A percentile compares a stretch with the other conserved stretches of the same genome.
Conservation (phyloP, 2,797 vertebrate species). For the Paramormyrops hopkinsi region DNA sequence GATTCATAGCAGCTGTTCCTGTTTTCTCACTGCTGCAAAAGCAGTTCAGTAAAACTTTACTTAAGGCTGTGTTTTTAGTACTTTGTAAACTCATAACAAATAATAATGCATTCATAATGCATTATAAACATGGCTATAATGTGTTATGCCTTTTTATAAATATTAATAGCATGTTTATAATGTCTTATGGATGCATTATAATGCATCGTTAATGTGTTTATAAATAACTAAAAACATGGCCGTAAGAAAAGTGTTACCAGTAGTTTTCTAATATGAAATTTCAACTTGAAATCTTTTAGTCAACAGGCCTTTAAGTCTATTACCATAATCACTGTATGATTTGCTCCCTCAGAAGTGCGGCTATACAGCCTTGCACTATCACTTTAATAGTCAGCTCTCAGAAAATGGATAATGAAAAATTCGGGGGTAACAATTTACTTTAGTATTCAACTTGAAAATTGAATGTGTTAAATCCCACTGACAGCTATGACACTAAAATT, state of each 20-base stretch:
- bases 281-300: not conserved
- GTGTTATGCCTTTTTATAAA: not conserved
- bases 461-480: not conserved
- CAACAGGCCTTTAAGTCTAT: not conserved
- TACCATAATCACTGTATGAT: not conserved
- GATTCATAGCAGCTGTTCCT: not conserved
- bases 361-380: not conserved
- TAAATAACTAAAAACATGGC: not conserved
- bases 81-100: not conserved
- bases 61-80: not conserved
- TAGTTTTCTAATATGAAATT: not conserved
- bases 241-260: not conserved
- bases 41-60: not conserved
- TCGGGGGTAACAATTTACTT: not conserved
- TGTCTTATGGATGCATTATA: not conserved
- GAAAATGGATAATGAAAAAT: not conserved
- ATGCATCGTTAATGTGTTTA: not conserved
- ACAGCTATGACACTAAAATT: not conserved
- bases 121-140: not conserved
- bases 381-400: not conserved
- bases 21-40: not conserved
- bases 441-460: constrained; percentile 6
- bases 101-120: not conserved
- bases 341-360: not conserved
- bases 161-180: not conserved